Base-by-base conservation (phyloP, 2,113 vertebrate genomes). In the Cottus gobio region DNA sequence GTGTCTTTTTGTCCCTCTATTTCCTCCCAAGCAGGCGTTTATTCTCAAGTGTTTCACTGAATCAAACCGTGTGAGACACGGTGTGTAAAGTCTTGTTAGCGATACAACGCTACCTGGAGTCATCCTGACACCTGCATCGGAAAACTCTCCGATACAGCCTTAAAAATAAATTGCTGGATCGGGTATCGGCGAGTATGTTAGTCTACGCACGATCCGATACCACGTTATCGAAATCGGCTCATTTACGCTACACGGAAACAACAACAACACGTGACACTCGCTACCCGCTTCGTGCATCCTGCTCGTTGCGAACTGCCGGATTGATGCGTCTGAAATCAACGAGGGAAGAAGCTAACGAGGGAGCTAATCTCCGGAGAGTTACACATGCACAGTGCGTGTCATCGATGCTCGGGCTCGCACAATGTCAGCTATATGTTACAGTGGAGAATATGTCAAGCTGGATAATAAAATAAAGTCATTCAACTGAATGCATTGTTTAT, bases 1-100 rank as follows among this genome's bases (percentile, higher is more conserved):
- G 50, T 60, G 70, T 77, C 31, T 44, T 42, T 75, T 74, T 74
- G 31, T 24, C 62, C 54, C 52, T 75, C 60, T 3, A 26, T 54
- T 46, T 66, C 56, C 30, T 80, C 37, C 42, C 7, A 7, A 77
- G 5, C 34, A 34, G 64, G 30, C n/a, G 63, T 39, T 62, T 37
- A 36, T 71, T 80, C 66, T 70, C 39, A 42, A 79, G 60, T 30
- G 4, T 39, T 62, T 58, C 11, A 65, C 24, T 73, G 36, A 37
- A 18, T 74, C 37, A 36, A 69, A 72, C 37, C 65, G 44, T 68
- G 74, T 11, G 34, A 75, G n/a, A 46, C n/a, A 30, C 15, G 44
- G 44, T 46, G 44, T 46, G 44, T 46, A n/a, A n/a, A n/a, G 20
- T 57, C 52, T 67, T 64, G n/a, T 28, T 63, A 61, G 26, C 28